Conservation (phyloP, 1,140 invertebrate genomes). For the Dryas iulia region DNA sequence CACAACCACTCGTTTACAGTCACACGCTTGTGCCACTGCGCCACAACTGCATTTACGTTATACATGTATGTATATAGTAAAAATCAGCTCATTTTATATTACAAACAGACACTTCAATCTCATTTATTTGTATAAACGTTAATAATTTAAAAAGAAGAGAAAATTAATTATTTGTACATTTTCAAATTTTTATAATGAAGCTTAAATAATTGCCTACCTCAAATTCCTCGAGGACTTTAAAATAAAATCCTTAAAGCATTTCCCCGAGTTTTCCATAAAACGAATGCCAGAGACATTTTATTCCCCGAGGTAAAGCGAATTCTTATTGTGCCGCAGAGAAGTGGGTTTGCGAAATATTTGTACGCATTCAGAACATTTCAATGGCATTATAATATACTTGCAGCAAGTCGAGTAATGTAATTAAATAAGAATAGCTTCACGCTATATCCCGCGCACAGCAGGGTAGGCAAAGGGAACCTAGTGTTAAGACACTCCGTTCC, state of each 20-base stretch:
- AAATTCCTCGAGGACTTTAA: slow-evolving; percentile 3
- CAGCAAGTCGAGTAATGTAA: background rate
- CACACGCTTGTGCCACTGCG: too few relatives aligned
- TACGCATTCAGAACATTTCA: slow-evolving; percentile 5
- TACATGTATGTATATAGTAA: too few relatives aligned
- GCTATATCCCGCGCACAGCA: too few relatives aligned
- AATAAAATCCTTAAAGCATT: slow-evolving; percentile 17
- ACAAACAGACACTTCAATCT: too few relatives aligned
- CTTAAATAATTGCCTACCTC: background rate
- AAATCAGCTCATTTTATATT: too few relatives aligned
- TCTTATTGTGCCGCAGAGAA: slow-evolving; percentile 10
- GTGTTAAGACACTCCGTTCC: too few relatives aligned
- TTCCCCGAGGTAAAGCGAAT: slow-evolving; percentile 12
- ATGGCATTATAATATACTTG: background rate
- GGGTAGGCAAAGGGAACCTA: too few relatives aligned
- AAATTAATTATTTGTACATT: background rate
- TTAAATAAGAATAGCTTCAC: background rate
- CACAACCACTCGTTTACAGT: too few relatives aligned
- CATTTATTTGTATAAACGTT: too few relatives aligned
- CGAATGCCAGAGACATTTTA: background rate
- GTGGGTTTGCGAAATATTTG: slow-evolving; percentile 10
- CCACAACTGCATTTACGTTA: too few relatives aligned
- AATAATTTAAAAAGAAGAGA: too few relatives aligned
- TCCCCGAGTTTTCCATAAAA: slow-evolving; percentile 8
- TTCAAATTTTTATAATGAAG: background rate